These are phyloP conservation scores for Epinephelus fuscoguttatus DNA, from an alignment of 2,113 vertebrate genomes.

Conservation along the genomic window DNA sequence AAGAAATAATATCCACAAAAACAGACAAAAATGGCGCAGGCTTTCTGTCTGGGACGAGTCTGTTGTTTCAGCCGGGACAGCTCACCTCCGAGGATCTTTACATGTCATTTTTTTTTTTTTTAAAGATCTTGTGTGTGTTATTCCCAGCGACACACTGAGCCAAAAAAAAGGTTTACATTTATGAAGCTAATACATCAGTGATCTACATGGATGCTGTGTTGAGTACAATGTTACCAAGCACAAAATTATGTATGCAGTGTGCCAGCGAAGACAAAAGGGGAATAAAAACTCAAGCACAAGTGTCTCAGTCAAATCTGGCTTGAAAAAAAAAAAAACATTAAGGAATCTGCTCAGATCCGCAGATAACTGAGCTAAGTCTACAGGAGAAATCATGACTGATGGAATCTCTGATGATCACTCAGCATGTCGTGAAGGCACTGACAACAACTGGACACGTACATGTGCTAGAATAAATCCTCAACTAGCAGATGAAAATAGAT, in stretches of 20 bases:
- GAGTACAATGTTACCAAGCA: conserved; percentile 35
- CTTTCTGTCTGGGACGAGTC: conserved; percentile 34
- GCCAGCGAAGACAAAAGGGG: conserved; percentile 13
- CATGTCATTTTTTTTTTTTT: not conserved
- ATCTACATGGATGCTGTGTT: conserved; percentile 30
- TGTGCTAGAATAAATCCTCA: conserved; percentile 44
- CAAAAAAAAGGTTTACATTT: conserved; percentile 20
- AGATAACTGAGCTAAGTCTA: conserved; percentile 35
- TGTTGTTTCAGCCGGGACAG: conserved; percentile 46
- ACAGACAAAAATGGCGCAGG: conserved; percentile 26
- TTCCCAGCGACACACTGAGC: conserved; percentile 14
- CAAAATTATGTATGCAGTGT: conserved; percentile 19
- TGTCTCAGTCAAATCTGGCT: conserved; percentile 36
- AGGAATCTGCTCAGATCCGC: conserved; percentile 55
- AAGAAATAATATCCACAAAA: conserved; percentile 53
- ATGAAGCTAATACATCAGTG: conserved; percentile 28
- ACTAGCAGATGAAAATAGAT: conserved; percentile 46
- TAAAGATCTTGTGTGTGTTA: conserved; percentile 1
- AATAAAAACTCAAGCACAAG: not conserved
- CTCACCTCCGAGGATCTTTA: conserved; percentile 29
- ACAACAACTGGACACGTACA: conserved; percentile 62
- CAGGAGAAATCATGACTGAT: conserved; percentile 39
- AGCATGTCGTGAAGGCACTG: conserved; percentile 79
- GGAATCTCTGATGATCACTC: conserved; percentile 56
- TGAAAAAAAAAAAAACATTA: conserved; percentile 24